A percentile compares a stretch with the other conserved stretches of the same genome.
Conservation (phyloP, 2,113 vertebrate genomes). For the Chlamydotis undulata region DNA sequence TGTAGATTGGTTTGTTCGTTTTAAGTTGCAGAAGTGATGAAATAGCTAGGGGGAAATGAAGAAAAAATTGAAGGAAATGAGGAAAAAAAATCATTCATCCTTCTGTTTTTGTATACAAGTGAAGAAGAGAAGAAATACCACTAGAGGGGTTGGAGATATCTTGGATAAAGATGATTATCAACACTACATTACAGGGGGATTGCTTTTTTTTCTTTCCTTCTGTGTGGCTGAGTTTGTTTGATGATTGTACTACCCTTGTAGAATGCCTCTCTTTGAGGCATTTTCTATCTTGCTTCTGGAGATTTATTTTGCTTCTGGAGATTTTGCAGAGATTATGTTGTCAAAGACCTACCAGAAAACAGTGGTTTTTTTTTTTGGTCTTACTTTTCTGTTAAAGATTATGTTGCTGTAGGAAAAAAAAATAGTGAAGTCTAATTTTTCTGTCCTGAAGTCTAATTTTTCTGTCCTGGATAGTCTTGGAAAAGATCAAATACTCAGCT, state of each 20-base stretch:
- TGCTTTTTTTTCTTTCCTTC: not conserved
- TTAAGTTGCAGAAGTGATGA: not conserved
- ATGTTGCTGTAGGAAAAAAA: not conserved
- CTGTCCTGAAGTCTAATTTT: not conserved
- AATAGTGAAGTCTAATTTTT: not conserved
- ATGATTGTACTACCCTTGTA: not conserved
- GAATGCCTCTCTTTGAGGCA: not conserved
- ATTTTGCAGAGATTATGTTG: not conserved
- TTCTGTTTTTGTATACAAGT: not conserved
- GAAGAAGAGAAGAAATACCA: not conserved
- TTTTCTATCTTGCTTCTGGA: not conserved
- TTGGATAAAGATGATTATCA: not conserved
- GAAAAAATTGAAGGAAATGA: not conserved
- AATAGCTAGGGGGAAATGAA: not conserved
- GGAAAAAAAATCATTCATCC: not conserved
- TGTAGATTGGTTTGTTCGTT: not conserved
- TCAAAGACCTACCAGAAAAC: not conserved
- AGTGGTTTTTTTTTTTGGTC: not conserved
- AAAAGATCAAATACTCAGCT: conserved; percentile 53
- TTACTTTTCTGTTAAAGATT: not conserved
- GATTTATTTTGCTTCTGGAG: not conserved
- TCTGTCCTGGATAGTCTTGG: not conserved
- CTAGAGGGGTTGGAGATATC: not conserved
- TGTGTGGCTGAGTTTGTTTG: not conserved
- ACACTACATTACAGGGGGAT: not conserved